phyloP scores from a whole-genome alignment of 2,888 invertebrate genomes.

The Listrodromus nycthemerus region DNA sequence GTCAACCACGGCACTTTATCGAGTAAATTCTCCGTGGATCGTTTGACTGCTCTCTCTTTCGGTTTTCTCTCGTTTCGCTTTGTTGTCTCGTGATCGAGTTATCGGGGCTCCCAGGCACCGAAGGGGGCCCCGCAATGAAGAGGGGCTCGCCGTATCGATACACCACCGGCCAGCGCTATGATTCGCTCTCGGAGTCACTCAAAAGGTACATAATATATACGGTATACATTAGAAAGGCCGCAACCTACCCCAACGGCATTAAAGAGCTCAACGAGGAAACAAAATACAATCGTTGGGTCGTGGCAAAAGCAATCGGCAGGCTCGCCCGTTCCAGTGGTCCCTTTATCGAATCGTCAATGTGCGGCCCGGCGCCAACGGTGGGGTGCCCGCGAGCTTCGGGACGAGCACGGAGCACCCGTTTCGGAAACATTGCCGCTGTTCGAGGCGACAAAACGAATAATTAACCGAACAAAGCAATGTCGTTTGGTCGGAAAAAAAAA shows the following conservation, averaged over 20 bases:
- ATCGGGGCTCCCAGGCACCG: conserved; percentile 36
- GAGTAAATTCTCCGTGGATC: conserved; percentile 27
- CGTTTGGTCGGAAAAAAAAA: conserved; percentile 65
- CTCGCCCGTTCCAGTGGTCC: conserved; percentile 22
- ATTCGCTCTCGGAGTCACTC: conserved; percentile 29
- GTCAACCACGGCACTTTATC: background rate
- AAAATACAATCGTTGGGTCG: conserved; percentile 52
- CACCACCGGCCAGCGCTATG: background rate
- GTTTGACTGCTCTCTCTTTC: conserved; percentile 57
- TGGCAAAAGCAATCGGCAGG: conserved; percentile 43
- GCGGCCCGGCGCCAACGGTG: conserved; percentile 40
- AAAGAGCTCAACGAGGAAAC: conserved; percentile 72
- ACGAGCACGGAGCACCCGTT: conserved; percentile 69
- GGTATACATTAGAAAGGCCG: conserved; percentile 37
- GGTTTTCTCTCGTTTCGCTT: conserved; percentile 59
- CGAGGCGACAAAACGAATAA: conserved; percentile 82
- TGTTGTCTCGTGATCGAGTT: conserved; percentile 62
- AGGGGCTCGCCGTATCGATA: conserved; percentile 25
- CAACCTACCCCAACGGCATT: conserved; percentile 69
- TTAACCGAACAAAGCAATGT: conserved; percentile 79
- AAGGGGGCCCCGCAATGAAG: background rate
- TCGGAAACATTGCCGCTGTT: conserved; percentile 79
- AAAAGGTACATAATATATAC: conserved; percentile 25
- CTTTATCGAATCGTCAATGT: conserved; percentile 27
- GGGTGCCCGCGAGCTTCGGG: conserved; percentile 48